Evolutionary conservation across 1,140 invertebrate genomes (phyloP).

Genomic region (Fopius arisanus): DNA sequence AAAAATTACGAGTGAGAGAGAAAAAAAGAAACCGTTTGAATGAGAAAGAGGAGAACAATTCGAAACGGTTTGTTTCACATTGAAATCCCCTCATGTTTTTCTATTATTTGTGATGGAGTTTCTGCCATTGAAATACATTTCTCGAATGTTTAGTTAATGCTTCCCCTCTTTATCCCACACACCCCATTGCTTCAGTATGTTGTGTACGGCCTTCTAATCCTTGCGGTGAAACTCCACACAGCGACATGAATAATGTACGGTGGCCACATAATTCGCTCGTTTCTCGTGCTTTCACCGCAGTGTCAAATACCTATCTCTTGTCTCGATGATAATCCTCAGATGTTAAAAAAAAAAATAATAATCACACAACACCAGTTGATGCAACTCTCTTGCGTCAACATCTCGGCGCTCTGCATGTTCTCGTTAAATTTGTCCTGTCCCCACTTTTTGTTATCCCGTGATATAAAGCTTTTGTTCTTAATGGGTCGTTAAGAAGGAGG

Average conservation of each 20-base stretch:
- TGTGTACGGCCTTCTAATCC: conserved; percentile 36
- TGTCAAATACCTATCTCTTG: conserved; percentile 5
- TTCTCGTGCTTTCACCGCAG: conserved; percentile 48
- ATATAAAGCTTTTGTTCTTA: conserved; percentile 35
- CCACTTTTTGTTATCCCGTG: background rate
- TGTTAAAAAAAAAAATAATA: background rate
- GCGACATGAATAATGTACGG: conserved; percentile 49
- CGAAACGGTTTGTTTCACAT: conserved; percentile 26
- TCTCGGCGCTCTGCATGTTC: background rate
- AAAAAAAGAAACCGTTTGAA: background rate
- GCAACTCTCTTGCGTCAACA: background rate
- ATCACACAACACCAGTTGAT: too few species aligned
- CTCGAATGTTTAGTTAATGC: conserved; percentile 20
- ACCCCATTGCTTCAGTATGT: background rate
- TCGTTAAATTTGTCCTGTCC: conserved; percentile 26
- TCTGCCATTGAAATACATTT: conserved; percentile 10
- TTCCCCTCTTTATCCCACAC: background rate
- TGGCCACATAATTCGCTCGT: conserved; percentile 48
- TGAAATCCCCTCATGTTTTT: conserved; percentile 18
- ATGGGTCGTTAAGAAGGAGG: conserved; percentile 50
- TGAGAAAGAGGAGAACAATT: conserved; percentile 12
- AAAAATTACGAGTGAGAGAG: too few species aligned
- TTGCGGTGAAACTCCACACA: conserved; percentile 30
- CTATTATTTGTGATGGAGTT: conserved; percentile 10
- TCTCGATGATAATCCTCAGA: background rate